These are phyloP conservation scores for Margarornis squamiger DNA, from an alignment of 2,797 vertebrate genomes.

Conservation along the genomic window DNA sequence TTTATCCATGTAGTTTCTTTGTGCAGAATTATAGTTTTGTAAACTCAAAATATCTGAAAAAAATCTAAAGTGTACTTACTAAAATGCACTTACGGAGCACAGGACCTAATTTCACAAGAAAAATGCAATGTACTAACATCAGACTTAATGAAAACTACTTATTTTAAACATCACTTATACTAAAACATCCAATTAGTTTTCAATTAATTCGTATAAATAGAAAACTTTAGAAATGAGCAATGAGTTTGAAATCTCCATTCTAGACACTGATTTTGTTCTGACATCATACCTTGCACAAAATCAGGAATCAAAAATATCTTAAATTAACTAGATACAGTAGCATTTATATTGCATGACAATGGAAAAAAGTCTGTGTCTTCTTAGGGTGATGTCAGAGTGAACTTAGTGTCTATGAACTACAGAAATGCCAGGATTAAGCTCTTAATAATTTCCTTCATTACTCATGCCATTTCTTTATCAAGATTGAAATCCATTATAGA, in stretches of 20 bases:
- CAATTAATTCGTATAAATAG: not conserved
- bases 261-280: not conserved
- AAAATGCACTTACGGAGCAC: not conserved
- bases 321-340: not conserved
- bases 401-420: not conserved
- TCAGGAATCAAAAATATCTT: not conserved
- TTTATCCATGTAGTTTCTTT: not conserved
- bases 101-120: not conserved
- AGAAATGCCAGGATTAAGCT: not conserved
- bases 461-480: not conserved
- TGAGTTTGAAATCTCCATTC: not conserved
- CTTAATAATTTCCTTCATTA: not conserved
- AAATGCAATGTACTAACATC: not conserved
- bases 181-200: not conserved
- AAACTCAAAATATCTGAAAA: not conserved
- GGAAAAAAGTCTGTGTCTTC: not conserved
- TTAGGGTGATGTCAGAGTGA: not conserved
- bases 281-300: not conserved
- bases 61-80: not conserved
- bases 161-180: not conserved
- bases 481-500: not conserved
- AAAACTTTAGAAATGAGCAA: not conserved
- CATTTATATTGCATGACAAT: not conserved
- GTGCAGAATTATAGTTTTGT: not conserved
- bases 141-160: not conserved